These are phyloP conservation scores for Spongilla lacustris DNA, from an alignment of 37 sponge, comb jelly and placozoan genomes.

Conservation along the genomic window DNA sequence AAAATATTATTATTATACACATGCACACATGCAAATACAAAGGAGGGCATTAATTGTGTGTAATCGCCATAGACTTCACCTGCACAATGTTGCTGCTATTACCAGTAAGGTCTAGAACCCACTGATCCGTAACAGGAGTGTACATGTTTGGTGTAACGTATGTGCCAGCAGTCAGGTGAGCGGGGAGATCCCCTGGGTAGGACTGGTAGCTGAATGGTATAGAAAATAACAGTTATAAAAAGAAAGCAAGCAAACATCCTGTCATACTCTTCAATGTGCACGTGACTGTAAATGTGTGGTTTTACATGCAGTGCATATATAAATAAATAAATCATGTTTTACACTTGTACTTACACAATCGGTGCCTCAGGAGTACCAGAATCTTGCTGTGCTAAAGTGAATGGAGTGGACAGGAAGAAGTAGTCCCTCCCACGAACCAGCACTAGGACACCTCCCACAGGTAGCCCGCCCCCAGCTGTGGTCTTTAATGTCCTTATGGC, in stretches of 20 bases:
- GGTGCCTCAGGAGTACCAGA: constrained; percentile 26
- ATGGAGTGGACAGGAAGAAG: constrained; percentile 14
- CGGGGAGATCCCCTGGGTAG: constrained; percentile 14
- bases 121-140: constrained; percentile 12
- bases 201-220: constrained; percentile 11
- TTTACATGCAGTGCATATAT: too few species aligned
- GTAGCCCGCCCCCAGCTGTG: background rate
- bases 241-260: too few species aligned
- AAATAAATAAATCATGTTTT: too few species aligned
- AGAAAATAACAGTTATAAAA: too few species aligned
- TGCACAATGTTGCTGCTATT: constrained; percentile 31
- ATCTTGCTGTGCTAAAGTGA: constrained; percentile 23
- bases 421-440: constrained; percentile 28
- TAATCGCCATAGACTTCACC: too few species aligned
- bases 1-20: too few species aligned
- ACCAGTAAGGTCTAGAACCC: background rate
- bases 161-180: constrained; percentile 11
- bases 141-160: background rate
- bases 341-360: constrained; percentile 12
- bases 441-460: constrained; percentile 38
- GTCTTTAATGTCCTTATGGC: constrained; percentile 17
- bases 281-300: too few species aligned
- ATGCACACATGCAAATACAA: too few species aligned
- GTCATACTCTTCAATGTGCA: too few species aligned
- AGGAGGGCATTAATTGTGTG: too few species aligned